Base-by-base conservation (phyloP, 2,888 invertebrate genomes). In the Sminthurinus aureus region DNA sequence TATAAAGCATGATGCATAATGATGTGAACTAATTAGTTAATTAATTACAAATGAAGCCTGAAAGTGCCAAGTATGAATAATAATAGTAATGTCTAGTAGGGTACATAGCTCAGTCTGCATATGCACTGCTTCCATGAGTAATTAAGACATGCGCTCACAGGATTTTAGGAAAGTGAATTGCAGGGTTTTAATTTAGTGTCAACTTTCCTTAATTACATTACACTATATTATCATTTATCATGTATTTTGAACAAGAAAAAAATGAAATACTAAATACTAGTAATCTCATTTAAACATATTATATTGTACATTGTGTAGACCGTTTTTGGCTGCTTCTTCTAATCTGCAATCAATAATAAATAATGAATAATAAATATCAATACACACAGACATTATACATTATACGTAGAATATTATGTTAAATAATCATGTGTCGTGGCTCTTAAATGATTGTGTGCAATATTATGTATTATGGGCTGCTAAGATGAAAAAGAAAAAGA, bases 31-130 rank as follows among this genome's bases (percentile, higher is more conserved):
- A 58, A 58, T 58, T 58, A 58, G 58, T 58, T 58, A 58, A 58
- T 58, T 58, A 58, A 58, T 58, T 58, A 58, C 58, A 58, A 38
- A 75, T n/a, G 75, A 75, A 75, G 75, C 75, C 75, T 38, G 26
- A 24, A 75, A 75, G 75, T 75, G 75, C 75, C 24, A 75, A 71
- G 26, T 75, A 15, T 4, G 3, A 38, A 38, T 4, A 4, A 38
- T 6, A 38, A 38, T 1, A 38, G 38, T 38, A 38, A 52, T 52
- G 52, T 52, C 9, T 52, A 52, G n/a, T n/a, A n/a, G n/a, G n/a
- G n/a, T 52, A 52, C 52, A 52, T 52, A 8, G 8, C 8, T 58
- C 58, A 0, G 18, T 58, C 58, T 58, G 58, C 58, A 58, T 58
- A 58, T 58, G 18, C 58, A 58, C 18, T 58, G 58, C 58, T 58